phyloP scores from a whole-genome alignment of 37 sponge, comb jelly and placozoan genomes.

The Eunapius fragilis region DNA sequence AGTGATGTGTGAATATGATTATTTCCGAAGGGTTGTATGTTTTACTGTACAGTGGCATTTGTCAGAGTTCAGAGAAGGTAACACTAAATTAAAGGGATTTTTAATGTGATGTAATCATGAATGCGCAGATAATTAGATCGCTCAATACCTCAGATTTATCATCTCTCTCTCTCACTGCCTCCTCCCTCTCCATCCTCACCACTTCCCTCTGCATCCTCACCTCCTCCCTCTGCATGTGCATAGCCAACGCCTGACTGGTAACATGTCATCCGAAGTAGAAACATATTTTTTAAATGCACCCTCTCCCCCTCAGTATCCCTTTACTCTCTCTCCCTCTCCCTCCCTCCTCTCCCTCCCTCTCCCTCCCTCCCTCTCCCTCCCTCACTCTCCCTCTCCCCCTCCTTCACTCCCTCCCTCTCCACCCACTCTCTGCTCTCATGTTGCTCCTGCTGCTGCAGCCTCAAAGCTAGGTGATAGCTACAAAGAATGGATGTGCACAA shows the following conservation, averaged over 20 bases:
- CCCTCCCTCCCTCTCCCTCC: background rate
- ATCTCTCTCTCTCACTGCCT: background rate
- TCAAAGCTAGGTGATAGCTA: slow-evolving; percentile 37
- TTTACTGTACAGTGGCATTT: too few relatives aligned
- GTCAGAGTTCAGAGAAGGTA: too few relatives aligned
- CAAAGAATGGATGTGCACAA: too few relatives aligned
- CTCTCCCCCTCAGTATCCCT: background rate
- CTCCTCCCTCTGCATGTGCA: background rate
- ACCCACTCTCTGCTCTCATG: background rate
- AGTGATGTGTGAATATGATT: too few relatives aligned
- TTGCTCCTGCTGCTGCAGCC: slow-evolving; percentile 32
- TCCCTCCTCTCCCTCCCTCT: background rate
- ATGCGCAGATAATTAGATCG: too few relatives aligned
- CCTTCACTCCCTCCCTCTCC: background rate
- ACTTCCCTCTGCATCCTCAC: background rate
- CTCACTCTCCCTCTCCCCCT: background rate
- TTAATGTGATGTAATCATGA: too few relatives aligned
- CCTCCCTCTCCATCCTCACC: background rate
- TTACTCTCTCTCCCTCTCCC: background rate
- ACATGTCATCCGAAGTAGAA: background rate
- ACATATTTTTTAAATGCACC: too few relatives aligned
- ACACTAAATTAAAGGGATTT: too few relatives aligned
- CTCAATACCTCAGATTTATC: background rate
- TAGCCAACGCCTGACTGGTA: background rate
- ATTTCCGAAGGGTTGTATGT: too few relatives aligned